These are phyloP conservation scores for Drosophila mayri DNA, from an alignment of 1,140 invertebrate species.

Conservation along the genomic window DNA sequence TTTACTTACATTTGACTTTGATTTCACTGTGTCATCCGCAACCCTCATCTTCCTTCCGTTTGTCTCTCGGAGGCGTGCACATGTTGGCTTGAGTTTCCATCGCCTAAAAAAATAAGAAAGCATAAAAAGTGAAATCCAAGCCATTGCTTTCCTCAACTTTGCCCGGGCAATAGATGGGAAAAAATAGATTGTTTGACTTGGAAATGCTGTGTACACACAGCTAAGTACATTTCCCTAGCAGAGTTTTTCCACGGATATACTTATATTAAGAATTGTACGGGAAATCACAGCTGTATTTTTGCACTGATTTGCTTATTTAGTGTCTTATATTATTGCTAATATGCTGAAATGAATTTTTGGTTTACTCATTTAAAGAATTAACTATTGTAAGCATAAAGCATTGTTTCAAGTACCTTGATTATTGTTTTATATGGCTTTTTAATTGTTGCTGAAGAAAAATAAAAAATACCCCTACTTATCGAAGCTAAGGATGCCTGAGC, in stretches of 20 bases:
- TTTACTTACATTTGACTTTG: constrained; percentile 83
- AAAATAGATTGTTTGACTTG: constrained; percentile 52
- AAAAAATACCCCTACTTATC: background rate
- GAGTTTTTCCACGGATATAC: constrained; percentile 19
- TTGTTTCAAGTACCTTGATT: background rate
- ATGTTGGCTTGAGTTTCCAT: constrained; percentile 2
- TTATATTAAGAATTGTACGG: constrained; percentile 19
- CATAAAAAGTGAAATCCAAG: constrained; percentile 53
- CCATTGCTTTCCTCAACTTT: constrained; percentile 41
- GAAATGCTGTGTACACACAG: constrained; percentile 47
- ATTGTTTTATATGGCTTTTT: background rate
- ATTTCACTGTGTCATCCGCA: constrained; percentile 58
- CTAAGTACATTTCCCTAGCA: constrained; percentile 27
- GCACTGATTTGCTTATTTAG: constrained; percentile 16
- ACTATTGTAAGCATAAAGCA: background rate
- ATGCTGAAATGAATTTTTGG: background rate
- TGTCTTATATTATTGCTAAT: constrained; percentile 8
- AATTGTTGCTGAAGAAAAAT: background rate
- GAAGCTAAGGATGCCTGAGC: constrained; percentile 27
- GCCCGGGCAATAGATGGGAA: constrained; percentile 10
- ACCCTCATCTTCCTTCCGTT: constrained; percentile 5
- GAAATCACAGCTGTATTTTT: constrained; percentile 35
- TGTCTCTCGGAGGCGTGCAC: constrained; percentile 28
- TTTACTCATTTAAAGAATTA: background rate
- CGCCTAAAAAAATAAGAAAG: constrained; percentile 2